phyloP scores from a whole-genome alignment of 2,888 invertebrate species.

The Automeris io region DNA sequence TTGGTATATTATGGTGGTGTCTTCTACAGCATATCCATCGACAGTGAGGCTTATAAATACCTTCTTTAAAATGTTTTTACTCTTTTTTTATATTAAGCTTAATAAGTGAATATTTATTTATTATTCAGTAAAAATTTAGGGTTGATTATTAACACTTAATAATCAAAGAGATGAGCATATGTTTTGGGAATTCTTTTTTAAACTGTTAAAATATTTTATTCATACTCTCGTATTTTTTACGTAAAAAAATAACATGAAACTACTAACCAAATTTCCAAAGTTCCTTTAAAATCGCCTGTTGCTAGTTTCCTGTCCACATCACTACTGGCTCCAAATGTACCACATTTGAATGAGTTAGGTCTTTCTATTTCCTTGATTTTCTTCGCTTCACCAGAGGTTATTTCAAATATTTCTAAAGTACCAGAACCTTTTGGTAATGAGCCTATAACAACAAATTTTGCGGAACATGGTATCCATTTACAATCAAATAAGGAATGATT shows the following conservation, averaged over 20 bases:
- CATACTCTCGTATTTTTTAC: neutral
- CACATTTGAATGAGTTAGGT: conserved; percentile 93
- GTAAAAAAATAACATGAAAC: neutral
- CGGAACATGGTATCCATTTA: conserved; percentile 97
- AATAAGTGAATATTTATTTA: too few species aligned
- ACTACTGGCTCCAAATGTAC: conserved; percentile 93
- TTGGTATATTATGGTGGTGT: too few species aligned
- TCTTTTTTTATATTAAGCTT: too few species aligned
- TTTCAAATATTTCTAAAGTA: conserved; percentile 87
- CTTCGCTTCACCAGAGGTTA: conserved; percentile 83
- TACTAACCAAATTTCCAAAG: conserved; percentile 87
- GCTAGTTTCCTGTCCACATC: conserved; percentile 89
- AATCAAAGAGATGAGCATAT: too few species aligned
- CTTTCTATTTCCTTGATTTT: conserved; percentile 85
- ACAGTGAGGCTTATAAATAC: too few species aligned
- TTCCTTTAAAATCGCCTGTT: conserved; percentile 93
- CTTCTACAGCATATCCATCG: too few species aligned
- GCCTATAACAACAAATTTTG: conserved; percentile 94
- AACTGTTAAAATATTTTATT: neutral
- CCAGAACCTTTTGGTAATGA: conserved; percentile 91
- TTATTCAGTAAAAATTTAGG: too few species aligned
- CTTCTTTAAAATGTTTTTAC: too few species aligned
- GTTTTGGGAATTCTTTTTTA: too few species aligned
- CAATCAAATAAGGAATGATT: conserved; percentile 93
- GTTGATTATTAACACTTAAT: too few species aligned